Evolutionary conservation across 2,797 vertebrate species (phyloP), one percentile per base, ranked within the genome.

Genomic region (Lateolabrax maculatus): DNA sequence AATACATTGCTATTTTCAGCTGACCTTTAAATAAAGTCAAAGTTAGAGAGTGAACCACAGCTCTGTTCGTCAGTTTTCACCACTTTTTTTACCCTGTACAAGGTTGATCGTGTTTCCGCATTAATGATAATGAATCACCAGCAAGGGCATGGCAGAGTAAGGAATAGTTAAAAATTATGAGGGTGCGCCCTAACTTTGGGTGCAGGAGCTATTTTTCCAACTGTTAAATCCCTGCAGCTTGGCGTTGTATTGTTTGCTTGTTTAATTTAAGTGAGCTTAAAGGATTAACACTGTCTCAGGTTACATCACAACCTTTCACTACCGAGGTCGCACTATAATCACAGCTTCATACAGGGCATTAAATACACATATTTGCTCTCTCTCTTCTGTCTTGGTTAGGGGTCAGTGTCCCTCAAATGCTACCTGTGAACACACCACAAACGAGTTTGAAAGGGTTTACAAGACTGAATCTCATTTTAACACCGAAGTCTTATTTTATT

Each of bases 241-340:
- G 2, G 37, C 57, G 6, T 58, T 21, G 67, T 56, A 83, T 90
- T 85, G 91, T 95, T 94, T 94, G 84, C 93, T 86, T 75, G 80
- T 87, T 93, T 91, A 87, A 93, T 93, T 92, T 80, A 81, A 81
- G 91, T 92, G 81, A 87, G 83, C 84, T 95, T 94, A 91, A 93
- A 89, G 90, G 91, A 94, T 95, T 95, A 95, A 68, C 85, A 76
- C 79, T 57, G 85, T 93, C 93, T 95, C 84, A 84, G 67, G 84
- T 94, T 93, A 89, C 90, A 91, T 91, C 84, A 36, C 86, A 74
- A 83, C 88, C 88, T 87, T 89, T 87, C 72, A 75, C 74, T 58
- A 31, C 75, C 5, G 53, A 89, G 88, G 90, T 91, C 65, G 68
- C 3, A 51, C 36, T 80, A 72, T 83, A 81, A 90, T 92, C 88